Evolutionary conservation across 2,113 vertebrate species (phyloP).

Genomic region (Crotalus tigris): DNA sequence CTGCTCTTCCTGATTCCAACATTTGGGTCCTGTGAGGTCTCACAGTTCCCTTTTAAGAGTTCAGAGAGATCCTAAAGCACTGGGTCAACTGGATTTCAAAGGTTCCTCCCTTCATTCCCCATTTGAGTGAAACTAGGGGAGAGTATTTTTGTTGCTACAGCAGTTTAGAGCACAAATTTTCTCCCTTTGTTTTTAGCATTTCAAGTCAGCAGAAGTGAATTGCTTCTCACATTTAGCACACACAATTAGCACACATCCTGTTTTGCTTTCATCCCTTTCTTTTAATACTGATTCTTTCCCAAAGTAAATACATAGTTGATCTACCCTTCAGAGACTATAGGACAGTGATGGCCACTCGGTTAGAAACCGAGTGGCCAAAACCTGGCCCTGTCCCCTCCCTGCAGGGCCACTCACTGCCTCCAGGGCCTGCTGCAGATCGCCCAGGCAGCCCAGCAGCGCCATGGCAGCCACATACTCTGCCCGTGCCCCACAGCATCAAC

Average conservation of each 20-base stretch:
- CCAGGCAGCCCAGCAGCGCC: too few species aligned
- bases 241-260: neutral
- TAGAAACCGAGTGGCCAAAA: too few species aligned
- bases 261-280: too few species aligned
- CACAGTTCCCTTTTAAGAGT: neutral
- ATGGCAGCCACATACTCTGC: too few species aligned
- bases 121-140: neutral
- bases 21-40: neutral
- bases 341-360: too few species aligned
- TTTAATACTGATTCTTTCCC: neutral
- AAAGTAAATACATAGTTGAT: neutral
- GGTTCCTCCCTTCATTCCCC: neutral
- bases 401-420: too few species aligned
- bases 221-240: neutral
- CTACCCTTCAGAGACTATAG: neutral
- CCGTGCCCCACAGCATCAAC: too few species aligned
- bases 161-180: neutral
- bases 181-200: neutral
- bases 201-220: neutral
- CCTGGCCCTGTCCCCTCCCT: too few species aligned
- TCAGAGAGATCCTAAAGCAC: neutral
- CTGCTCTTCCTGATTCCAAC: neutral
- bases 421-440: too few species aligned
- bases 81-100: neutral
- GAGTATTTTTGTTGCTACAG: neutral